A percentile compares a stretch with the other conserved stretches of the same genome.
These are phyloP conservation scores for Vesta saturnalis DNA, from an alignment of 2,888 invertebrate genomes.

Conservation along the genomic window DNA sequence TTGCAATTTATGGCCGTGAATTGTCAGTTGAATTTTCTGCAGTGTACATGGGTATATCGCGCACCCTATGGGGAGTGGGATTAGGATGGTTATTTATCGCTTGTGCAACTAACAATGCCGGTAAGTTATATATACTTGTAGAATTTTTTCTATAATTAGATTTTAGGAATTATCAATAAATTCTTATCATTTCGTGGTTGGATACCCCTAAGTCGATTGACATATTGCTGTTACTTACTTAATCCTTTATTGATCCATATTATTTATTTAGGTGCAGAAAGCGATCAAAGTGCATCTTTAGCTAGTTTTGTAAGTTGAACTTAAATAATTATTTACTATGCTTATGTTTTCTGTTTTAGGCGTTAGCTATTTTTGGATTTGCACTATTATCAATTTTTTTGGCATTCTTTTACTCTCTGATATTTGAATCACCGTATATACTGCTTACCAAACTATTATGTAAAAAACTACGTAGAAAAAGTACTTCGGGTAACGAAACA, in stretches of 20 bases:
- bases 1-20: conserved; percentile 60
- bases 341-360: conserved; percentile 50
- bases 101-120: conserved; percentile 66
- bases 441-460: conserved; percentile 54
- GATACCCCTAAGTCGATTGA: conserved; percentile 64
- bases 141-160: not conserved
- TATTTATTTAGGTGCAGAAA: conserved; percentile 58
- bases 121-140: conserved; percentile 50
- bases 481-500: too few species aligned
- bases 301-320: conserved; percentile 55
- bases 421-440: conserved; percentile 61
- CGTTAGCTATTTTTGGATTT: conserved; percentile 51
- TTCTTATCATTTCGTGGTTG: conserved; percentile 57
- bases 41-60: conserved; percentile 64
- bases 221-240: conserved; percentile 68
- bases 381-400: conserved; percentile 53
- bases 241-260: conserved; percentile 68
- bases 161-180: conserved; percentile 60
- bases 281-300: conserved; percentile 53
- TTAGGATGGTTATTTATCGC: conserved; percentile 68
- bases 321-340: not conserved
- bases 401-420: conserved; percentile 56
- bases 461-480: too few species aligned
- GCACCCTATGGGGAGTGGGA: conserved; percentile 66
- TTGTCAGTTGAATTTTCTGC: conserved; percentile 63